Evolutionary conservation across 2,797 vertebrate species (phyloP), one percentile per base, ranked within the genome.

Genomic region (Semaprochilodus insignis): DNA sequence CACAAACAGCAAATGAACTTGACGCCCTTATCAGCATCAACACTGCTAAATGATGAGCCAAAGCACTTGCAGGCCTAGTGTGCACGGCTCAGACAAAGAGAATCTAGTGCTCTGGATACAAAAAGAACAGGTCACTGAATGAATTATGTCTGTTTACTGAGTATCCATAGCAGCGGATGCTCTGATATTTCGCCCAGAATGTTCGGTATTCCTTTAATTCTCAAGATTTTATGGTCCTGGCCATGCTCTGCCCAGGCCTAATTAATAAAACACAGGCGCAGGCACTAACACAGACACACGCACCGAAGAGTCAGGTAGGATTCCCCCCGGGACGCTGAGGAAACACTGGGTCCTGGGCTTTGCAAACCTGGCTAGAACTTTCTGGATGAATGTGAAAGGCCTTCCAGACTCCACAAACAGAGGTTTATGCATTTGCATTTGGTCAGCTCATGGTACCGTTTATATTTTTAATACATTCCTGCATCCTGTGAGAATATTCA

Each of bases 101-200:
- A 71, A 70, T 65, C 31, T 23, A 62, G 70, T 11, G 71, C 27
- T 54, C 54, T 74, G 65, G 77, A 86, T 14, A 63, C 15, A 62
- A 84, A 51, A 48, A 82, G 52, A 85, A 81, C 60, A 25, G 77
- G 48, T 71, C 66, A 52, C 51, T 72, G 63, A 63, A 72, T 71
- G 63, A 73, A 83, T 62, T 36, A 84, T 40, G 57, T 48, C 40
- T 86, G 87, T 85, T 89, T 87, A 78, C 75, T 63, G 19, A 8
- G 34, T 85, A 36, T 78, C 81, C 81, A 87, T 76, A 27, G 77
- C 69, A 71, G 60, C 54, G 1, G 57, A 66, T 21, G 60, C 65
- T 71, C 48, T 3, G 23, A 81, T 48, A 66, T 80, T 66, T 34
- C 52, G 7, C 3, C 72, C 73, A 77, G 78, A 81, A 83, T 63